Evolutionary conservation across 2,113 vertebrate species (phyloP).

Genomic region (Sinocyclocheilus rhinocerous): DNA sequence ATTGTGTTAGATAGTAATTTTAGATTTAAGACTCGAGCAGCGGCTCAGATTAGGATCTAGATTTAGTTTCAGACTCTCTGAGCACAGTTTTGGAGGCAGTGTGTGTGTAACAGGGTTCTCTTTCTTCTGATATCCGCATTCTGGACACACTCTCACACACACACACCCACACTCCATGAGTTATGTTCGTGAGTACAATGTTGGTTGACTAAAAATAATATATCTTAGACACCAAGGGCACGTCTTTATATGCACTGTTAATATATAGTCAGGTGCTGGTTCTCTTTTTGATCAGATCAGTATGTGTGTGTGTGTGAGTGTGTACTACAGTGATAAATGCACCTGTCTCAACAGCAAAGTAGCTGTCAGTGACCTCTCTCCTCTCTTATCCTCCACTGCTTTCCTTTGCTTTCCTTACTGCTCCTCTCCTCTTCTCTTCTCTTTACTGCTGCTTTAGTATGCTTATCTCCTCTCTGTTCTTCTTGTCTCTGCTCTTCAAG

Average conservation of each 20-base stretch:
- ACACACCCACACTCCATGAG: neutral
- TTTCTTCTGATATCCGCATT: slow-evolving; percentile 21
- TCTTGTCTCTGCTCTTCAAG: neutral
- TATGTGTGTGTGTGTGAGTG: slow-evolving; percentile 45
- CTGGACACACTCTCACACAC: neutral
- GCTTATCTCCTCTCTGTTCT: too few relatives aligned
- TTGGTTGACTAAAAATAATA: neutral
- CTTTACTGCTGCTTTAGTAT: too few relatives aligned
- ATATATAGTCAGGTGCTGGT: neutral
- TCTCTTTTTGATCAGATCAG: slow-evolving; percentile 21
- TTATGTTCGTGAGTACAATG: neutral
- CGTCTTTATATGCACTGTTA: neutral
- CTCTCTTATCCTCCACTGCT: slow-evolving; percentile 7
- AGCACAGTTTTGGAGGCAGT: neutral
- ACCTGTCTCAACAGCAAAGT: slow-evolving; percentile 82
- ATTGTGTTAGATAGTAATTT: slow-evolving; percentile 33
- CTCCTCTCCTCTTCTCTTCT: slow-evolving; percentile 10
- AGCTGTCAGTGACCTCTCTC: slow-evolving; percentile 67
- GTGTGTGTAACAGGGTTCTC: slow-evolving; percentile 26
- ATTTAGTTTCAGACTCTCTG: slow-evolving; percentile 24
- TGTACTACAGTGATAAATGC: slow-evolving; percentile 74
- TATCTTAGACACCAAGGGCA: neutral
- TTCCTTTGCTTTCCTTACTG: slow-evolving; percentile 34
- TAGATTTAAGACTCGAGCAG: slow-evolving; percentile 13
- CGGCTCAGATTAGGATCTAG: slow-evolving; percentile 27